Evolutionary conservation across 2,888 invertebrate genomes (phyloP).

Genomic region (Scaptomyza parva): DNA sequence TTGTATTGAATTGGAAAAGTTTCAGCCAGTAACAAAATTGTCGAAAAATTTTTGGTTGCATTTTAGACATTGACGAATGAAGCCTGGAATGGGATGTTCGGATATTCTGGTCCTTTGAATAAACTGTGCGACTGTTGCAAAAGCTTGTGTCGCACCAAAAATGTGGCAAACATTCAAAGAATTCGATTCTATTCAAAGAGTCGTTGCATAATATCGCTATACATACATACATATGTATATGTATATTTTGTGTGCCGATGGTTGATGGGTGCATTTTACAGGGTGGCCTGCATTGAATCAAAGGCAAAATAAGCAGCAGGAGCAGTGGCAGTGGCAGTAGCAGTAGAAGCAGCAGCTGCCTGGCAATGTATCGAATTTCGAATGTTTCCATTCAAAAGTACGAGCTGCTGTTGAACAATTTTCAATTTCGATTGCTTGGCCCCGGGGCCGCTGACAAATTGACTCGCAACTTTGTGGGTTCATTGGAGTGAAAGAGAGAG

Average conservation of each 20-base stretch:
- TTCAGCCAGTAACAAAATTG: constrained; percentile 8
- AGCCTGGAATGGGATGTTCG: constrained; percentile 8
- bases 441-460: constrained; percentile 64
- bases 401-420: constrained; percentile 52
- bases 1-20: constrained; percentile 4
- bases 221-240: neutral
- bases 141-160: constrained; percentile 22
- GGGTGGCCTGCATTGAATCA: constrained; percentile 52
- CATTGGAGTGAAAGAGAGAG: constrained; percentile 8
- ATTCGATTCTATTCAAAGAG: constrained; percentile 29
- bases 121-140: constrained; percentile 17
- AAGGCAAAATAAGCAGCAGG: constrained; percentile 17
- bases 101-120: constrained; percentile 20
- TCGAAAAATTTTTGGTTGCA: constrained; percentile 15
- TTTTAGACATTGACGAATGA: neutral
- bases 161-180: constrained; percentile 5
- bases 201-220: constrained; percentile 33
- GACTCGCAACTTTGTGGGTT: constrained; percentile 62
- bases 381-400: constrained; percentile 52
- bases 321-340: too few relatives aligned
- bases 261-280: constrained; percentile 29
- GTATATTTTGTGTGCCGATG: constrained; percentile 5
- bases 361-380: constrained; percentile 67
- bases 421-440: constrained; percentile 57
- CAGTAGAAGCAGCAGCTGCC: too few relatives aligned